phyloP scores from a whole-genome alignment of 23 tunicate species.

The Ascidia mentula region DNA sequence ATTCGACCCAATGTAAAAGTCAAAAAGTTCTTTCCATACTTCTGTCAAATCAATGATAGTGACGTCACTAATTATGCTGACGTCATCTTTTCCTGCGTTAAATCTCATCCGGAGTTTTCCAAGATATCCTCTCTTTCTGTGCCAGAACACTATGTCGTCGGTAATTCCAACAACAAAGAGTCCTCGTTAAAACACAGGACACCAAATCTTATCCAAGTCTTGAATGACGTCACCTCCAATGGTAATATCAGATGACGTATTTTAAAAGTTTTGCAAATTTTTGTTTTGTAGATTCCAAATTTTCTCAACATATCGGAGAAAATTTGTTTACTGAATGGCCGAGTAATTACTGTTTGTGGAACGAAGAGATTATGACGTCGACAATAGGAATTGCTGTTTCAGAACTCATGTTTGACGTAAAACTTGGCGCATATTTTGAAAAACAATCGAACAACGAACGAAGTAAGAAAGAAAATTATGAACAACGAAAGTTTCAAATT shows the following conservation, averaged over 20 bases:
- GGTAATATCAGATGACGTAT: too few relatives aligned
- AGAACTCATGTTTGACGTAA: not conserved
- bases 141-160: not conserved
- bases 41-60: not conserved
- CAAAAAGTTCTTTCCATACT: slow-evolving; percentile 3
- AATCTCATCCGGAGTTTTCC: not conserved
- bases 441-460: too few relatives aligned
- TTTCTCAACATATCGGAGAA: too few relatives aligned
- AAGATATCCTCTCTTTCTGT: not conserved
- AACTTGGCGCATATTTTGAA: too few relatives aligned
- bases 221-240: not conserved
- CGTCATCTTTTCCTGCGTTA: not conserved
- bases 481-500: too few relatives aligned
- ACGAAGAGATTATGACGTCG: not conserved
- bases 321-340: not conserved
- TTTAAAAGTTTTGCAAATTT: not conserved
- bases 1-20: not conserved
- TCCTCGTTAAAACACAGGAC: not conserved
- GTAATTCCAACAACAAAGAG: not conserved
- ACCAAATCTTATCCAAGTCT: not conserved
- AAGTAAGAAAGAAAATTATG: too few relatives aligned
- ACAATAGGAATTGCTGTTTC: not conserved
- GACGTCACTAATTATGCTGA: not conserved
- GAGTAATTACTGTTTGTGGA: not conserved
- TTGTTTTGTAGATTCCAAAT: too few relatives aligned